Evolutionary conservation across 2,113 vertebrate species (phyloP), one percentile per base, ranked within the genome.

Genomic region (Hassar affinis): DNA sequence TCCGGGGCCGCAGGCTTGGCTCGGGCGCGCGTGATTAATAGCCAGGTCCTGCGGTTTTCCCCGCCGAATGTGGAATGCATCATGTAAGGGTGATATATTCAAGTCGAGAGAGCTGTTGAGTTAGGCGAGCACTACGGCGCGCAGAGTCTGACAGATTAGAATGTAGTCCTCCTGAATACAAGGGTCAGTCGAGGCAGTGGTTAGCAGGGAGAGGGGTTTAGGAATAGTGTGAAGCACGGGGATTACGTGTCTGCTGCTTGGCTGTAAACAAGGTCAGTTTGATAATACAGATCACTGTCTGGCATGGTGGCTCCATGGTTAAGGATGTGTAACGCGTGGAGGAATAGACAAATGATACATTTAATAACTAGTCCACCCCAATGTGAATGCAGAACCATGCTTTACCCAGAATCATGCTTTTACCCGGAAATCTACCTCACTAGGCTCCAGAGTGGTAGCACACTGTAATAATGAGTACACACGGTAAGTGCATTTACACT

Each of bases 131-230:
- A 38, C 56, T 33, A 30, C 61, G 54, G n/a, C 35, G 62, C 15
- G 52, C 14, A 45, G 47, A 74, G 33, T 75, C 47, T 85, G 83
- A 87, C 77, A 85, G 80, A 85, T 85, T 83, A 78, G 78, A 81
- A 80, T 56, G 47, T 51, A 56, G 51, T 71, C 68, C 78, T 35
- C 68, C 78, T 47, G 52, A 80, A 86, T 78, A 57, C 52, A 79
- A 30, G n/a, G n/a, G 68, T 72, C 71, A 51, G 68, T 64, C 75
- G 42, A 78, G 75, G 72, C 71, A 61, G 75, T 52, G 57, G 80
- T 71, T 77, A 69, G 79, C 51, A 25, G 57, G 35, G 38, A 12
- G 72, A 76, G 30, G 80, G 81, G 77, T 86, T 72, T 78, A 82
- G 59, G 68, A 72, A 74, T 49, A 82, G 52, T 14, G 64, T 42